Base-by-base conservation (phyloP, 2,797 vertebrate species). In the Amblyopsis hoosieri region DNA sequence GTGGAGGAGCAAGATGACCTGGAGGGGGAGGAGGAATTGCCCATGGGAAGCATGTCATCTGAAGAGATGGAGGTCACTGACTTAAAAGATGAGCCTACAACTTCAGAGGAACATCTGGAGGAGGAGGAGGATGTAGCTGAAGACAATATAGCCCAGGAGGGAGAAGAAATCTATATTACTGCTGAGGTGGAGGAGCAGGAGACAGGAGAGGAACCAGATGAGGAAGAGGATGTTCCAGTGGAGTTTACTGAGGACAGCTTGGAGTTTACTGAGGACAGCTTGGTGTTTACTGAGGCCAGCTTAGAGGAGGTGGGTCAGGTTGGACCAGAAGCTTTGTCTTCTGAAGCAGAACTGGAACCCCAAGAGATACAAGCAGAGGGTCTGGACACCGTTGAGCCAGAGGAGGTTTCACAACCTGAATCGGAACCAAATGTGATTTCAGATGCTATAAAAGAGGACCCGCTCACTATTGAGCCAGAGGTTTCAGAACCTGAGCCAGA, bases 101-200 rank as follows among this genome's bases (percentile, higher is more conserved):
- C 14, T 45, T 33, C 57, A 19, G 62, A 75, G 19, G 52, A 69
- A 13, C 48, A 12, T 0, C 54, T 47, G 7, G 66, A 67, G 57
- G 57, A 58, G 2, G 15, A 63, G 10, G 54, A 12, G 19, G 61
- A 62, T 15, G 54, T 33, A 49, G 42, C 19, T 46, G 65, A 31
- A 12, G 75, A 64, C 9, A 64, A 72, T 31, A 56, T 57, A 31
- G 14, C 64, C 13, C 59, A 65, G 2, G 71, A 66, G 47, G 63
- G 75, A 54, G 66, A 77, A n/a, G 77, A 71, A 47, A 64, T 76
- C 13, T 75, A 72, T 37, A 48, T 23, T 46, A 57, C 14, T 29
- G 62, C 66, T 66, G 59, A 14, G 61, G 31, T 29, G 37, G 54
- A 12, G 29, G 60, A 61, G 49, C 57, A 77, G 31, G 17, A 54